Evolutionary conservation across 2,797 vertebrate species (phyloP), one percentile per base, ranked within the genome.

Genomic region (Smutsia temminckii): DNA sequence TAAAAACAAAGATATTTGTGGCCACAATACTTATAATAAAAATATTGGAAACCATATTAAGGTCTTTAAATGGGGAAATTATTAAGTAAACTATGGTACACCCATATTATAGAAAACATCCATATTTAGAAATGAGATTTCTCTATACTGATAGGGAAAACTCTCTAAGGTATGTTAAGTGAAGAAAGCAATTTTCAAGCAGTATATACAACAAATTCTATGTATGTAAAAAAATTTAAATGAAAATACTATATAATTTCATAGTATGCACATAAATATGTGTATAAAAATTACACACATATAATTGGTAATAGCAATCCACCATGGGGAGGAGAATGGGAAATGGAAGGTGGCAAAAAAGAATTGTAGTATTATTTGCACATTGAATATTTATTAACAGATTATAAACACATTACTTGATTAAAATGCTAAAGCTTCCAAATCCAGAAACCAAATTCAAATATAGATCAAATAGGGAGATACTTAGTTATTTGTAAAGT

Each of bases 381-480:
- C 72, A 72, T 6, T 34, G 7, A 89, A 40, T 86, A 90, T 77
- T 84, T 69, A 14, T 78, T 59, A 34, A 17, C 49, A 79, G 18
- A 89, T 46, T 40, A 59, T 46, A 71, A 53, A 63, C 27, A 64
- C 8, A 37, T 42, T 74, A 40, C 10, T 64, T 94, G 55, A 53
- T 72, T 34, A 57, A 91, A 88, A 55, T 4, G 8, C 34, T 57
- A 89, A 85, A 85, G 34, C 13, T 84, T 79, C 57, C 42, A 90
- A 78, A 68, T 72, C 81, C 55, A 46, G 61, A 94, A 92, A 71
- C 6, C 17, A 89, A 77, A 83, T 55, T 66, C 79, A 86, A 92
- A 53, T 85, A 77, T 68, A 42, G 23, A 42, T 89, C 53, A 46
- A 89, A 23, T 40, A 81, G 40, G 42, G 16, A 83, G 12, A 27